These are phyloP conservation scores for Mylabris phalerata DNA, from an alignment of 1,140 invertebrate species.

Conservation along the genomic window DNA sequence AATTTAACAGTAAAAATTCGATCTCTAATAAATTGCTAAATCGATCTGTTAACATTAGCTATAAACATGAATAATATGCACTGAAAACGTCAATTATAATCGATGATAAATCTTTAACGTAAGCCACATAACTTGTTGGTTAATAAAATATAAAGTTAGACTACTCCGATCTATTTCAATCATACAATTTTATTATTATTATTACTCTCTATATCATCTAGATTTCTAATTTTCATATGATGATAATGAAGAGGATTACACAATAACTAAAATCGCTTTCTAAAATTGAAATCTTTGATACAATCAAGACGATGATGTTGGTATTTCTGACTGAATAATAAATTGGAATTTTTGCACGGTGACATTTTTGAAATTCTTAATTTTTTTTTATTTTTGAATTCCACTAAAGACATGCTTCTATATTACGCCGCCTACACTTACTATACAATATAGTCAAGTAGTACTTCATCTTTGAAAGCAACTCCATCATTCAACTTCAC, in stretches of 20 bases:
- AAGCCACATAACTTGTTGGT: slow-evolving; percentile 21
- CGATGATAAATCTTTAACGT: slow-evolving; percentile 24
- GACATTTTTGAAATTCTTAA: background rate
- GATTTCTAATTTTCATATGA: background rate
- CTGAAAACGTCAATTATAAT: slow-evolving; percentile 29
- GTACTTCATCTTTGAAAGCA: background rate
- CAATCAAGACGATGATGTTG: background rate
- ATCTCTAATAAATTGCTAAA: slow-evolving; percentile 21
- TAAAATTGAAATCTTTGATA: background rate
- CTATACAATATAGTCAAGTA: background rate
- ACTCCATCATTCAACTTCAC: slow-evolving; percentile 10
- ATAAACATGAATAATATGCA: slow-evolving; percentile 28
- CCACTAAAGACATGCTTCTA: slow-evolving; percentile 2
- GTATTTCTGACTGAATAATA: background rate
- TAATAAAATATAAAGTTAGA: slow-evolving; percentile 4
- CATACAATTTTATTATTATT: background rate
- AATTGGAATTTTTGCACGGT: background rate
- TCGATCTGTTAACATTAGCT: slow-evolving; percentile 23
- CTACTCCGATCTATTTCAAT: background rate
- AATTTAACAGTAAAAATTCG: too few species aligned
- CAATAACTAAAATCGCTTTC: background rate
- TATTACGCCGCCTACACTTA: slow-evolving; percentile 13
- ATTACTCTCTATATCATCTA: background rate
- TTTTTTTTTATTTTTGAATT: background rate
- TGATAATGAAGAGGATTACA: background rate